Conservation (phyloP, 2,888 invertebrate species). For the Chymomyza procnemis region DNA sequence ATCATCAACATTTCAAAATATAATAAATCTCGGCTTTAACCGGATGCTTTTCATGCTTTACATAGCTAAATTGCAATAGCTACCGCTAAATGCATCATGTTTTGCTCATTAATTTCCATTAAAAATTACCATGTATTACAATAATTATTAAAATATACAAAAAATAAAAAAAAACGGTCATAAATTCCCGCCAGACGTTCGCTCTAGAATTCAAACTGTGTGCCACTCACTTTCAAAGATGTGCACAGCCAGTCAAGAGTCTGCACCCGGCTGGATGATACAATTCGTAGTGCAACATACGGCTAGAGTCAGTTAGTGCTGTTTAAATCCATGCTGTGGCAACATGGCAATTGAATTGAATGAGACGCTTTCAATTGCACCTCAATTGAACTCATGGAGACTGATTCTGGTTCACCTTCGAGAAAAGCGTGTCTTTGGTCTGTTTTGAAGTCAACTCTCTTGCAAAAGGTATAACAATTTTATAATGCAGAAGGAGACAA, state of each 20-base stretch:
- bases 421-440: conserved; percentile 51
- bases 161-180: conserved; percentile 33
- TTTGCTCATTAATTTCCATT: conserved; percentile 41
- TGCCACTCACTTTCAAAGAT: conserved; percentile 58
- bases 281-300: neutral
- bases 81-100: conserved; percentile 10
- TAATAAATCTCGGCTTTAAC: neutral
- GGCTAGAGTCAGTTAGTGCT: neutral
- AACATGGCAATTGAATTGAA: conserved; percentile 34
- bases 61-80: neutral
- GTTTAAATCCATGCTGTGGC: conserved; percentile 22
- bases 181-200: conserved; percentile 48
- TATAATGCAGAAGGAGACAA: neutral
- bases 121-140: conserved; percentile 66
- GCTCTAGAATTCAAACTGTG: conserved; percentile 8
- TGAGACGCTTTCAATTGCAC: conserved; percentile 52
- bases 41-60: conserved; percentile 16
- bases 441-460: neutral
- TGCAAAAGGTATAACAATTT: neutral
- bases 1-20: too few relatives aligned
- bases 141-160: conserved; percentile 63
- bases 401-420: conserved; percentile 69
- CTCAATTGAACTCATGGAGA: conserved; percentile 45
- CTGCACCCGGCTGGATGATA: neutral
- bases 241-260: conserved; percentile 28